phyloP scores from a whole-genome alignment of 2,888 invertebrate genomes.

The Rotaria macrura region DNA sequence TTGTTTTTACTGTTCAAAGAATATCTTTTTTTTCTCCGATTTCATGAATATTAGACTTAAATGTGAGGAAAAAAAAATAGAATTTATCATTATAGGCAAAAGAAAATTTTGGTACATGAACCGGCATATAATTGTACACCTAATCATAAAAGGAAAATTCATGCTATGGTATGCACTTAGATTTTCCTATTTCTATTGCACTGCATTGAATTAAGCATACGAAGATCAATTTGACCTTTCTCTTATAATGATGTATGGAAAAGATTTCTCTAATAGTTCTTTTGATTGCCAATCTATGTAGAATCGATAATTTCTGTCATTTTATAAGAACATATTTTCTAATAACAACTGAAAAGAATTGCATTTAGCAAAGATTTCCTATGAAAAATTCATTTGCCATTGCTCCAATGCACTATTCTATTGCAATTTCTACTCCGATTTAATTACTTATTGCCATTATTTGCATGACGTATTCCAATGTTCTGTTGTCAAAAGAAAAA shows the following conservation, averaged over 20 bases:
- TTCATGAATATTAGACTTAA: too few relatives aligned
- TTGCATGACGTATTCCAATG: background rate
- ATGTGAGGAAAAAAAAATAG: too few relatives aligned
- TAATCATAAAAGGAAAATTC: background rate
- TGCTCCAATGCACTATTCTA: background rate
- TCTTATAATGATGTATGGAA: too few relatives aligned
- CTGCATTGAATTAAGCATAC: background rate
- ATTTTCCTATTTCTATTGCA: too few relatives aligned
- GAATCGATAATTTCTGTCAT: background rate
- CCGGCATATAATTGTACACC: too few relatives aligned
- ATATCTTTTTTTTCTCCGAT: too few relatives aligned
- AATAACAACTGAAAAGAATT: background rate
- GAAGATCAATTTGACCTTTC: background rate
- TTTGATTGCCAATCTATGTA: background rate
- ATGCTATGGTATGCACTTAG: background rate
- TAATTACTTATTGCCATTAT: background rate
- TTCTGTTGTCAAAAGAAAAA: background rate
- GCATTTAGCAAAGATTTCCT: background rate
- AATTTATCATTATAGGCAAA: too few relatives aligned
- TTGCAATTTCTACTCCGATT: background rate
- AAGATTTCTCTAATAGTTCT: too few relatives aligned
- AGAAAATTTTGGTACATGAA: too few relatives aligned
- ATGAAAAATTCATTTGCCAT: background rate
- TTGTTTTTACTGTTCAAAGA: background rate
- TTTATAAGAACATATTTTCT: background rate